These are phyloP conservation scores for Caranx ignobilis DNA, from an alignment of 2,113 vertebrate genomes.

Conservation along the genomic window DNA sequence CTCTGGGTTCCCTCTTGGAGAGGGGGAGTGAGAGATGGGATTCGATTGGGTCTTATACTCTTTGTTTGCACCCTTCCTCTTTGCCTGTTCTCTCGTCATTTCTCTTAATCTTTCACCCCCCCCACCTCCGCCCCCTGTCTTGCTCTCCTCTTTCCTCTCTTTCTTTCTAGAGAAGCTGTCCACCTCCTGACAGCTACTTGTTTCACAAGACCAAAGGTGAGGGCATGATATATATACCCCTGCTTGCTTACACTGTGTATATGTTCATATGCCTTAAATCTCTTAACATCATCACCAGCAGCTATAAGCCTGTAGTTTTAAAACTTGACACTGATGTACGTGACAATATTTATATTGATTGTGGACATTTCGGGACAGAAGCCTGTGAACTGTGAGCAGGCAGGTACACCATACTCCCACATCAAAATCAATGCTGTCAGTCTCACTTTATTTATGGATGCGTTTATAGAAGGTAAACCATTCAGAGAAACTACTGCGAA, in stretches of 20 bases:
- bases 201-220: not conserved
- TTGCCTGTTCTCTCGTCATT: constrained; percentile 50
- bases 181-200: constrained; percentile 7
- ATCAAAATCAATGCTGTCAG: constrained; percentile 16
- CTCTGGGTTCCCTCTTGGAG: constrained; percentile 37
- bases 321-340: constrained; percentile 42
- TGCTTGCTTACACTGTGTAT: not conserved
- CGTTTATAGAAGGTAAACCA: not conserved
- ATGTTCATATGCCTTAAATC: not conserved
- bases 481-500: constrained; percentile 16
- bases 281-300: not conserved
- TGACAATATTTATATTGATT: constrained; percentile 38
- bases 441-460: constrained; percentile 1
- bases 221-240: not conserved
- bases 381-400: not conserved
- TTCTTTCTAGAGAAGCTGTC: constrained; percentile 6
- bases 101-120: constrained; percentile 59
- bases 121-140: constrained; percentile 22
- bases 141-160: constrained; percentile 14
- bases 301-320: constrained; percentile 6
- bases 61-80: constrained; percentile 67
- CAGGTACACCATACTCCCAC: not conserved
- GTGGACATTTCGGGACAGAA: not conserved
- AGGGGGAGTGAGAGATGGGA: constrained; percentile 60
- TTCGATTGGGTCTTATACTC: constrained; percentile 60